Percentiles rank a stretch among this genome's conserved stretches.
Evolutionary conservation across 1,140 invertebrate species (phyloP).

Genomic region (Aphis gossypii): DNA sequence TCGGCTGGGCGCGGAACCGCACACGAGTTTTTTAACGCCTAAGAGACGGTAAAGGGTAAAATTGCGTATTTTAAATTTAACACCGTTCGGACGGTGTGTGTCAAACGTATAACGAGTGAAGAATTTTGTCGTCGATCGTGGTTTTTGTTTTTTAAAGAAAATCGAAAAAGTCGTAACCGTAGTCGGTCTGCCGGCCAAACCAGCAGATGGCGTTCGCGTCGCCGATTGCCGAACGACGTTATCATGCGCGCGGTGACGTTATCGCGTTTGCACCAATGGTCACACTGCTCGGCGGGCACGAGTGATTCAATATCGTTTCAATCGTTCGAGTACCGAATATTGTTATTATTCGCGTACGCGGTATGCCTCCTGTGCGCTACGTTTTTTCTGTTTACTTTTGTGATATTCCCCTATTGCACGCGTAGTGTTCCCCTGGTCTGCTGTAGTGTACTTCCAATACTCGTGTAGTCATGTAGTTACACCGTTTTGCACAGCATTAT

Average conservation of each 20-base stretch:
- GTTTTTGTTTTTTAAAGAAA: background rate
- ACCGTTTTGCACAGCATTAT: background rate
- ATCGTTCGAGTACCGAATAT: slow-evolving; percentile 4
- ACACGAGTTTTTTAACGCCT: background rate
- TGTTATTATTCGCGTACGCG: background rate
- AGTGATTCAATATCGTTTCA: slow-evolving; percentile 16
- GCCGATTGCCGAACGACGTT: background rate
- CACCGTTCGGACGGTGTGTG: background rate
- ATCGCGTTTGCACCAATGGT: background rate
- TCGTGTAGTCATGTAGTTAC: background rate
- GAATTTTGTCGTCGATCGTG: background rate
- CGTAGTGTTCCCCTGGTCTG: background rate
- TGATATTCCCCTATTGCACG: background rate
- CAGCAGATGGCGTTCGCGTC: background rate
- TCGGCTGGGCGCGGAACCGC: background rate
- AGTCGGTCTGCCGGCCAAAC: background rate
- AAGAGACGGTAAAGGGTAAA: background rate
- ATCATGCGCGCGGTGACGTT: background rate
- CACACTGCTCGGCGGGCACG: slow-evolving; percentile 7
- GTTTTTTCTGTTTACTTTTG: background rate
- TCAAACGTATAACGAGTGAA: background rate
- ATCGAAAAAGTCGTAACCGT: background rate
- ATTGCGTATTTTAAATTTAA: background rate
- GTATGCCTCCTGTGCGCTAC: background rate
- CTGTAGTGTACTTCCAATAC: background rate